A percentile compares a stretch with the other conserved stretches of the same genome.
Evolutionary conservation across 2,113 vertebrate species (phyloP).

Genomic region (Ascaphus truei): DNA sequence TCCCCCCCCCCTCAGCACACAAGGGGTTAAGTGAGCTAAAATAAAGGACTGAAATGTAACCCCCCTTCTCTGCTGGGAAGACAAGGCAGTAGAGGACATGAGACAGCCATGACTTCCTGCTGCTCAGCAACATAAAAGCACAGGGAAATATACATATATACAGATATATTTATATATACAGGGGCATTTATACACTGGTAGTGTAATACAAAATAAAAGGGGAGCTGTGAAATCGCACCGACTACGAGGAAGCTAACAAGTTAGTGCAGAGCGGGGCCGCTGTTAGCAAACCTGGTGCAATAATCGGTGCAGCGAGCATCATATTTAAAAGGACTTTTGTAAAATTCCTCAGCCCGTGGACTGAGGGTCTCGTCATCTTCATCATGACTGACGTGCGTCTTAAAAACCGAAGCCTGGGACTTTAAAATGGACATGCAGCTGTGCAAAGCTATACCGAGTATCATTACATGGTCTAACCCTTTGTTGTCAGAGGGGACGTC

Average conservation of each 20-base stretch:
- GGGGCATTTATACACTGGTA: constrained; percentile 16
- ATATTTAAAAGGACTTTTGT: too few species aligned
- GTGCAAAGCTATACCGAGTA: not conserved
- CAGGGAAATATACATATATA: constrained; percentile 28
- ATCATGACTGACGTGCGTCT: constrained; percentile 16
- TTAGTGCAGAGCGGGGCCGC: too few species aligned
- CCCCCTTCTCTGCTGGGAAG: not conserved
- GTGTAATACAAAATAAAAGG: constrained; percentile 22
- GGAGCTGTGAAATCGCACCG: not conserved
- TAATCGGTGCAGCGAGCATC: too few species aligned
- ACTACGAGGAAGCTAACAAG: too few species aligned
- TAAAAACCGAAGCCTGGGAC: not conserved
- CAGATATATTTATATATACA: constrained; percentile 23
- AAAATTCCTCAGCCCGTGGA: too few species aligned
- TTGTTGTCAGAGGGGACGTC: too few species aligned
- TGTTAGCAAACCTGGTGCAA: too few species aligned
- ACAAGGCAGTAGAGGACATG: constrained; percentile 5
- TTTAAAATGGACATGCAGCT: constrained; percentile 7
- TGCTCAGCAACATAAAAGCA: constrained; percentile 8
- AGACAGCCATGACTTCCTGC: not conserved
- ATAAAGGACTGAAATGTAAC: not conserved
- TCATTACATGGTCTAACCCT: not conserved
- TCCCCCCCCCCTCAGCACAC: too few species aligned
- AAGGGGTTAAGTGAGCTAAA: not conserved
- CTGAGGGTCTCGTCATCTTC: constrained; percentile 2